Base-by-base conservation (phyloP, 2,113 vertebrate genomes). In the Sinocyclocheilus grahami region DNA sequence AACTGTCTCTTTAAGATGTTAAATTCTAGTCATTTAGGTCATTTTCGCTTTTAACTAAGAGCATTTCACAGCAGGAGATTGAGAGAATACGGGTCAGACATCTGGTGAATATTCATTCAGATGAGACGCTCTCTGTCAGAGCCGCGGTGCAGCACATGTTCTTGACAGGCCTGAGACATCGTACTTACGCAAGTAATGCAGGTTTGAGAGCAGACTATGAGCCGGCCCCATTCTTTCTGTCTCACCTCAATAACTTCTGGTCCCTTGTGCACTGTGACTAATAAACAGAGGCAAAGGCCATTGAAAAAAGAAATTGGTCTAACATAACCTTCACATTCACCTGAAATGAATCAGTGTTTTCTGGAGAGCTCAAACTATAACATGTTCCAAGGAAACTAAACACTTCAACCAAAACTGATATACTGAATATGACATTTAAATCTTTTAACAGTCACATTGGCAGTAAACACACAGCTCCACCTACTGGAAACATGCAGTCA, bases 401-500 rank as follows among this genome's bases (percentile, higher is more conserved):
- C 69, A 39, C 86, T 27, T 76, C 4, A 65, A 33, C 30, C 48
- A 75, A 80, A 69, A 48, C 48, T 63, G 5, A 67, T 24, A 24
- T 24, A 65, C 16, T 30, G n/a, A 39, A 58, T 14, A 87, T 16
- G 7, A 20, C 1, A 30, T n/a, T 14, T 30, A 46, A 6, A 46
- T 16, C 39, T 63, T 20, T 69, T 46, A 58, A 13, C 27, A 30
- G 72, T 48, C 8, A 80, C 67, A 67, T 27, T 71, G 37, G 37
- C 22, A 27, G 51, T 60, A 55, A 69, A 60, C 63, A 22, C 63
- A 71, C 60, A 89, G 86, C 86, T 69, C 88, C 88, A 86, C 74
- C 86, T 87, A 65, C 27, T 86, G 88, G 80, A 78, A 2, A 48
- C 2, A 48, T 11, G 33, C 78, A 48, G 14, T 30, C n/a, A 81